These are phyloP conservation scores for Ammodytes marinus DNA, from an alignment of 2,113 vertebrate genomes.

Conservation along the genomic window DNA sequence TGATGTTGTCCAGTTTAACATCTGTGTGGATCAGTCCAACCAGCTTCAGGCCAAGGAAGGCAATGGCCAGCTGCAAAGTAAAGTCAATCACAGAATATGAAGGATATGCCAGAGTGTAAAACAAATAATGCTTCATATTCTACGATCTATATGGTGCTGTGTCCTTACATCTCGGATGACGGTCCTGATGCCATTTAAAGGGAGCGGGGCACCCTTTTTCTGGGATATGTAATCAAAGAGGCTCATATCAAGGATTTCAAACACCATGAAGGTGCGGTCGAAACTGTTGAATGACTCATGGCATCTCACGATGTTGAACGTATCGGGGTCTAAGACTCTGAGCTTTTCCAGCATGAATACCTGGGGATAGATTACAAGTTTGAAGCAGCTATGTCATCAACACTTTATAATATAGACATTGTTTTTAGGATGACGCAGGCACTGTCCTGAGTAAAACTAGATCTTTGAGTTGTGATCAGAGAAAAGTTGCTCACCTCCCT, in stretches of 20 bases:
- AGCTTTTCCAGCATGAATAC: background rate
- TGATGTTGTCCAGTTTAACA: background rate
- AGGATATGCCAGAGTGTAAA: background rate
- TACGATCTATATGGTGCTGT: background rate
- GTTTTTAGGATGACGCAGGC: background rate
- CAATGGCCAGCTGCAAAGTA: conserved; percentile 10
- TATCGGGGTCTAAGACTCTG: conserved; percentile 1
- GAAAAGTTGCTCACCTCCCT: background rate
- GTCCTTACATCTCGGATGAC: conserved; percentile 16
- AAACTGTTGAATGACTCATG: background rate
- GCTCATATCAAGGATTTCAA: conserved; percentile 19
- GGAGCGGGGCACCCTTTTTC: background rate
- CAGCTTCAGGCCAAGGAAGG: background rate
- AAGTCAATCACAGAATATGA: background rate
- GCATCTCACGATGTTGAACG: background rate
- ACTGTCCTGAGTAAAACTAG: background rate
- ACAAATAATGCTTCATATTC: background rate
- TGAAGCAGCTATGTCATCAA: background rate
- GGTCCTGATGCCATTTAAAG: conserved; percentile 4
- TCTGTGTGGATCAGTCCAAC: conserved; percentile 17
- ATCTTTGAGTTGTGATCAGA: background rate
- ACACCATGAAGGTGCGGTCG: background rate
- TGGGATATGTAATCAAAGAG: background rate
- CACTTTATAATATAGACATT: background rate
- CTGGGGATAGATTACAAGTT: background rate